Conservation (phyloP, 2,113 vertebrate genomes). For the Apaloderma vittatum region DNA sequence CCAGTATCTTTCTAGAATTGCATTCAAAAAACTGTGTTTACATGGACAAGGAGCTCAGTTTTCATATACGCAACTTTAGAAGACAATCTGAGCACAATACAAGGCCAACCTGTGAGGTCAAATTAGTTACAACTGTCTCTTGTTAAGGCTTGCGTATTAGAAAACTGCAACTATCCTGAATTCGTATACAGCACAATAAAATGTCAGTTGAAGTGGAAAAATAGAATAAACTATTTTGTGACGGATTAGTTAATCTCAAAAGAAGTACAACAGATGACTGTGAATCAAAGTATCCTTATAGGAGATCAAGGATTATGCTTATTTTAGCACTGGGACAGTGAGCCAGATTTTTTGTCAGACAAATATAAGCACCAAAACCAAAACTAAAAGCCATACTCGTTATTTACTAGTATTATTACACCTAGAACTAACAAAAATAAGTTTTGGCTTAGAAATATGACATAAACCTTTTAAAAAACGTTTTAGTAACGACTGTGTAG, state of each 20-base stretch:
- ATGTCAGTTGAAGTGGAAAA: not conserved
- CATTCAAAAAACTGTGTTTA: not conserved
- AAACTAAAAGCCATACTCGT: not conserved
- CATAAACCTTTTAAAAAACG: accelerated
- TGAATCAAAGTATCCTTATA: not conserved
- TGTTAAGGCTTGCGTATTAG: not conserved
- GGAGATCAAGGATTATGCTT: constrained; percentile 13
- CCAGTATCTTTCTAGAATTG: not conserved
- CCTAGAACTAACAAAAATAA: not conserved
- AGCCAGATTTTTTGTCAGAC: not conserved
- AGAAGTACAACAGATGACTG: not conserved
- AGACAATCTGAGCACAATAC: not conserved
- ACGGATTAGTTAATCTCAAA: not conserved
- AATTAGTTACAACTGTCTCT: constrained; percentile 31
- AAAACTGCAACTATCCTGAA: not conserved
- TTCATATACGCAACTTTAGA: not conserved
- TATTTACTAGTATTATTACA: not conserved
- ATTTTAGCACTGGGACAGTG: not conserved
- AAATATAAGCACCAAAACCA: not conserved
- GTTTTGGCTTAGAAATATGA: not conserved
- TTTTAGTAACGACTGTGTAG: not conserved
- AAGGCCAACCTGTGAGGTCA: not conserved
- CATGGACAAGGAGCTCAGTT: not conserved
- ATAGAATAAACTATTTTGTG: not conserved
- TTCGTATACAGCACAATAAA: not conserved